Conservation (phyloP, 1,140 invertebrate genomes). For the Scaptomyza graminum region DNA sequence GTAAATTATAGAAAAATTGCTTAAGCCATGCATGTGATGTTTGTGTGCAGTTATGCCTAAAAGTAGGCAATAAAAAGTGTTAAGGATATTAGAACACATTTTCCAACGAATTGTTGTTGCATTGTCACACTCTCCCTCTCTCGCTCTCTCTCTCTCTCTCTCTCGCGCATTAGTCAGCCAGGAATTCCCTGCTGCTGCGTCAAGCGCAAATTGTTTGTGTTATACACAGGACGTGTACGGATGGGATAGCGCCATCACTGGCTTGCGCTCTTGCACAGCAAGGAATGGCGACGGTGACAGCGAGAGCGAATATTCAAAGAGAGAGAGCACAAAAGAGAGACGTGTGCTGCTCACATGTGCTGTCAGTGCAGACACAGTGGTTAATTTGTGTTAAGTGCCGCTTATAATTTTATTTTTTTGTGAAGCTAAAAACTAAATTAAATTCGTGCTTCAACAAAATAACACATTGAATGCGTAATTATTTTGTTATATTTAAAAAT, state of each 20-base stretch:
- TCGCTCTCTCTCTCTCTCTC: constrained; percentile 3
- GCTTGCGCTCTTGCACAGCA: constrained; percentile 69
- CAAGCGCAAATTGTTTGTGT: constrained; percentile 67
- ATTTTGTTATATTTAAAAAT: no score
- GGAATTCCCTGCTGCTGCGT: constrained; percentile 63
- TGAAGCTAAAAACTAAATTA: no score
- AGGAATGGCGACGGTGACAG: constrained; percentile 19
- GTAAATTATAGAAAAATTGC: constrained; percentile 26
- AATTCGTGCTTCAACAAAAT: no score
- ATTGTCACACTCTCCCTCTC: constrained; percentile 9
- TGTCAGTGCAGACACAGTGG: constrained; percentile 29
- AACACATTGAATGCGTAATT: no score
- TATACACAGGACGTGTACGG: constrained; percentile 65
- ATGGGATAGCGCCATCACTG: constrained; percentile 32
- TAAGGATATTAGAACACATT: constrained; percentile 22
- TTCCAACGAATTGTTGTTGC: constrained; percentile 23
- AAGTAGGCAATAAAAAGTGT: constrained; percentile 58
- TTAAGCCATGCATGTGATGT: constrained; percentile 16
- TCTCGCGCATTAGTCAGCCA: constrained; percentile 8
- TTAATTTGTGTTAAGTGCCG: not conserved
- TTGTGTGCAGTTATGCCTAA: constrained; percentile 29
- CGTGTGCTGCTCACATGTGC: not conserved
- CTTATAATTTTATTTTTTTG: not conserved
- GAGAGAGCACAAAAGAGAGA: constrained; percentile 3
- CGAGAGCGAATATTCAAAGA: constrained; percentile 6